These are phyloP conservation scores for Apis mellifera DNA, from an alignment of 1,140 invertebrate genomes.

Conservation along the genomic window DNA sequence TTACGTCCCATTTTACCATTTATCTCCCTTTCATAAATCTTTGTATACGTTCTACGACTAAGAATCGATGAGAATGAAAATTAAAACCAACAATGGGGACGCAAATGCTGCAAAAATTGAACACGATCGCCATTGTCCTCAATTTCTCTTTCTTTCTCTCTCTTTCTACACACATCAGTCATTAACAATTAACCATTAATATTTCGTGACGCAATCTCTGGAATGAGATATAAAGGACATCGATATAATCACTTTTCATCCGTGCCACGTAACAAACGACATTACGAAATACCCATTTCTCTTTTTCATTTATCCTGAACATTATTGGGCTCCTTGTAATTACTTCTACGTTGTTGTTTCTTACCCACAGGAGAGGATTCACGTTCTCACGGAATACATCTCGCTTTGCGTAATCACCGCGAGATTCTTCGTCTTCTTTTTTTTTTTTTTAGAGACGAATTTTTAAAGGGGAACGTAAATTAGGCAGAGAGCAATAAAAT, in stretches of 20 bases:
- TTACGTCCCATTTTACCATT: no score
- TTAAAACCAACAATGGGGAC: not conserved
- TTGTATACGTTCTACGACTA: not conserved
- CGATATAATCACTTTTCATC: constrained; percentile 33
- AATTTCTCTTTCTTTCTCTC: constrained; percentile 14
- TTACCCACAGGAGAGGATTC: not conserved
- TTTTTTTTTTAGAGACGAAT: not conserved
- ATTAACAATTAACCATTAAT: constrained; percentile 57
- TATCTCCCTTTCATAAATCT: not conserved
- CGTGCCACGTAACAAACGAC: constrained; percentile 38
- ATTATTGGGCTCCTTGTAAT: constrained; percentile 25
- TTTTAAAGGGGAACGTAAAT: not conserved
- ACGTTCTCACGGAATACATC: constrained; percentile 31
- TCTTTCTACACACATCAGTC: not conserved
- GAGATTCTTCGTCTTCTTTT: not conserved
- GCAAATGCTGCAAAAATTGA: not conserved
- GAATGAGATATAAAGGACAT: constrained; percentile 31
- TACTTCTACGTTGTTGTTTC: constrained; percentile 21
- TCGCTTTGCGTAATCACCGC: not conserved
- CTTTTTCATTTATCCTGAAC: constrained; percentile 25
- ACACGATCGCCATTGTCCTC: constrained; percentile 40
- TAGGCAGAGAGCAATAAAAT: not conserved
- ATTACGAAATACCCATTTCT: constrained; percentile 53
- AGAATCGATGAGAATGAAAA: constrained; percentile 19
- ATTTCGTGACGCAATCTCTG: constrained; percentile 46